Percentiles rank a stretch among this genome's conserved stretches.
These are phyloP conservation scores for Rhodinocichla rosea DNA, from an alignment of 2,113 vertebrate genomes.

Conservation along the genomic window DNA sequence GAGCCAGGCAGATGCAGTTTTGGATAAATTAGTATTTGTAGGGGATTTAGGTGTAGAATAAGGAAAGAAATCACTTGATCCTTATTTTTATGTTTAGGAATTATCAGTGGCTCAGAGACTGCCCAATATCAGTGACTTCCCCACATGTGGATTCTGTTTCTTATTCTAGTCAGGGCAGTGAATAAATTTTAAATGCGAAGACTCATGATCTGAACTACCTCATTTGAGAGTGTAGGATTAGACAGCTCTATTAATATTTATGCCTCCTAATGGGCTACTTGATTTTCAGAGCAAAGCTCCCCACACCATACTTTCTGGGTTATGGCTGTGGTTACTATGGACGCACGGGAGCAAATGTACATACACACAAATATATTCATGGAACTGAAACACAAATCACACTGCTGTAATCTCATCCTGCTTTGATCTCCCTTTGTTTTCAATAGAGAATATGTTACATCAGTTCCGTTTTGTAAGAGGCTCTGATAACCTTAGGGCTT, in stretches of 20 bases:
- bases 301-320: background rate
- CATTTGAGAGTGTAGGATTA: conserved; percentile 48
- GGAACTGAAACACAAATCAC: background rate
- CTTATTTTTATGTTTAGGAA: conserved; percentile 13
- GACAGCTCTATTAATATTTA: conserved; percentile 68
- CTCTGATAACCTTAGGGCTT: background rate
- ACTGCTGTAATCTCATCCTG: background rate
- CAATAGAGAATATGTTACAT: background rate
- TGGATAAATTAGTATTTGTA: background rate
- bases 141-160: conserved; percentile 1
- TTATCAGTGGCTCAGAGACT: background rate
- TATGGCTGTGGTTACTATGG: conserved; percentile 7
- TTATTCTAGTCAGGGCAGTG: conserved; percentile 14
- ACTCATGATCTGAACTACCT: conserved; percentile 54
- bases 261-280: conserved; percentile 51
- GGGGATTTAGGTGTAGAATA: background rate
- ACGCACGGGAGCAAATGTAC: background rate
- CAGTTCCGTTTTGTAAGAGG: background rate
- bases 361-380: background rate
- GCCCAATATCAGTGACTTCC: conserved; percentile 2
- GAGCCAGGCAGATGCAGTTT: background rate
- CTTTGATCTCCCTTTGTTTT: conserved; percentile 3
- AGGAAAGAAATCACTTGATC: conserved; percentile 14
- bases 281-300: conserved; percentile 54
- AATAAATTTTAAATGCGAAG: conserved; percentile 59